Evolutionary conservation across 2,113 vertebrate species (phyloP).

Genomic region (Sinocyclocheilus maitianheensis): DNA sequence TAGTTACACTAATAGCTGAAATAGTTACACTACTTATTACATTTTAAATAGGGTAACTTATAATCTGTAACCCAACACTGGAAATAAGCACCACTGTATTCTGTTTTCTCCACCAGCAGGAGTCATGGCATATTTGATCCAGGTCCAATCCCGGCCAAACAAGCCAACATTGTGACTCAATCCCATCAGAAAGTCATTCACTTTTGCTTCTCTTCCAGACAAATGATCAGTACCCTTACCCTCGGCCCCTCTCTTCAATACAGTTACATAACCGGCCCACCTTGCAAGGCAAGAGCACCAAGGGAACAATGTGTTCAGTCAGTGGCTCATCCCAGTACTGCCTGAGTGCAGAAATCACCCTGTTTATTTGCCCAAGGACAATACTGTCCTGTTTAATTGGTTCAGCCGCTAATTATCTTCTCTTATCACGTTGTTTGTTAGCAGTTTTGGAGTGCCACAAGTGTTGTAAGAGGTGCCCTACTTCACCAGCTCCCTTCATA

Average conservation of each 20-base stretch:
- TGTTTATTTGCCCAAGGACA: constrained; percentile 57
- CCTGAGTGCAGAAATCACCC: constrained; percentile 65
- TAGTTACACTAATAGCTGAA: too few species aligned
- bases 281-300: constrained; percentile 64
- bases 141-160: constrained; percentile 59
- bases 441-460: background rate
- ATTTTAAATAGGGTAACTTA: too few species aligned
- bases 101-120: constrained; percentile 53
- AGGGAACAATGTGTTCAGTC: constrained; percentile 64
- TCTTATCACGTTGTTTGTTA: background rate
- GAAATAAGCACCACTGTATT: background rate
- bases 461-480: background rate
- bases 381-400: constrained; percentile 59
- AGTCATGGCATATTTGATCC: constrained; percentile 60
- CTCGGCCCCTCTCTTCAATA: constrained; percentile 51
- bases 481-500: background rate
- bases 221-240: constrained; percentile 62
- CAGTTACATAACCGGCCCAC: constrained; percentile 68
- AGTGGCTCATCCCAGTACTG: constrained; percentile 60
- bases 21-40: too few species aligned
- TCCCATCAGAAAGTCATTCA: constrained; percentile 65
- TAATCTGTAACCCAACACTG: background rate
- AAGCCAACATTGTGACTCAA: constrained; percentile 54
- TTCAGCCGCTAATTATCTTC: constrained; percentile 49
- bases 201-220: constrained; percentile 67